Percentiles rank a stretch among this genome's conserved stretches.
phyloP scores from a whole-genome alignment of 2,888 invertebrate species.

The Heliconius ethilla region DNA sequence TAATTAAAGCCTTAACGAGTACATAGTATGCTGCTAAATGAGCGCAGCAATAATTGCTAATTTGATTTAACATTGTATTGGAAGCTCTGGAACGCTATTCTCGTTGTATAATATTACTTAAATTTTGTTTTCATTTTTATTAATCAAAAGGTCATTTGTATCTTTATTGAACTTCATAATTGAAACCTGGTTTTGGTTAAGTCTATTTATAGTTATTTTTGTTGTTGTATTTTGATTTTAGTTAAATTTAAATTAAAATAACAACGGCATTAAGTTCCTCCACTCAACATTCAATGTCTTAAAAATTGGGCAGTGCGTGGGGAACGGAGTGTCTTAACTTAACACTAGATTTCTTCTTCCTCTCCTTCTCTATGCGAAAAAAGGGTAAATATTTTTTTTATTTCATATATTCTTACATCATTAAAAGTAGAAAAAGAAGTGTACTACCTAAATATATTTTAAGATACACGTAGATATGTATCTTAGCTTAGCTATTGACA shows the following conservation, averaged over 20 bases:
- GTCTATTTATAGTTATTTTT: neutral
- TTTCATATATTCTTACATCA: no score
- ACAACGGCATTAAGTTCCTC: no score
- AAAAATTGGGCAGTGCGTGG: no score
- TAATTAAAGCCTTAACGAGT: neutral
- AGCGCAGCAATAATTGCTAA: slow-evolving; percentile 23
- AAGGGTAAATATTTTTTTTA: no score
- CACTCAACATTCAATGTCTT: no score
- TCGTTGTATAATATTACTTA: neutral
- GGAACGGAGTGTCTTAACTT: no score
- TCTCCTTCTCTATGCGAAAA: no score
- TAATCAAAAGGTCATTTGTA: neutral
- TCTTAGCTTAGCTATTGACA: no score
- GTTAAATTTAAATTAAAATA: no score
- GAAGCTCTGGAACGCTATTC: neutral
- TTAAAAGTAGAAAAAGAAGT: no score
- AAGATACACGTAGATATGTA: neutral
- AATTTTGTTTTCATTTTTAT: neutral
- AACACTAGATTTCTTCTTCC: no score
- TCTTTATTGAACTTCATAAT: neutral
- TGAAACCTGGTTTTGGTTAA: neutral
- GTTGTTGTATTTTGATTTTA: no score
- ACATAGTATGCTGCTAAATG: slow-evolving; percentile 19
- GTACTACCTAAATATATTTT: neutral
- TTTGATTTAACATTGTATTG: slow-evolving; percentile 25